Base-by-base conservation (phyloP, 1,140 invertebrate genomes). In the Vanessa tameamea region DNA sequence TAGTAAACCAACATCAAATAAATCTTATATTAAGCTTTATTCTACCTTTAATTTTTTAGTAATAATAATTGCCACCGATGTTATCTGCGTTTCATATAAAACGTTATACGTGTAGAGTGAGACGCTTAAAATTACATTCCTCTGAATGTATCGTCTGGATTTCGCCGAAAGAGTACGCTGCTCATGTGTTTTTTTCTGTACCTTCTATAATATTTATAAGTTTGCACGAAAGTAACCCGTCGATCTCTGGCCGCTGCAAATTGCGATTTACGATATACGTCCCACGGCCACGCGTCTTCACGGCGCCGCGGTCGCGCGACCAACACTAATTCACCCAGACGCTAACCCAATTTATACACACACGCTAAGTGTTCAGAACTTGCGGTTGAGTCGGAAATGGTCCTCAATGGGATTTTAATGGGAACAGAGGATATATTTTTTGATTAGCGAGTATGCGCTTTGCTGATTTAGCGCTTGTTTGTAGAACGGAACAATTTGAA, bases 241-340 rank as follows among this genome's bases (percentile, higher is more conserved):
- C 64, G 50, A 77, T 74, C 23, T 67, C 50, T 74, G 71, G 66
- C 48, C 76, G 64, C 69, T 75, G 57, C 75, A 81, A 78, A 81
- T 77, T 78, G 67, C 72, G 77, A 81, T 81, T 81, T 78, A 78
- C 76, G 78, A 72, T 51, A 47, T 48, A 67, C 64, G 14, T 47
- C 48, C 37, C 67, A 47, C 47, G 51, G n/a, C 64, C 57, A 47
- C 55, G 72, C 77, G 79, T 66, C 79, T 53, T 59, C 53, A 13
- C 69, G 75, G 72, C 78, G 78, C 73, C 76, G 26, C 51, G n/a
- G 64, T 66, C 71, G 72, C 70, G 63, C 47, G 61, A 47, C 64
- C 67, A 43, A 47, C 65, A 16, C 65, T 68, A 64, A 67, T 13
- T 71, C 68, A 68, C 13, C 47, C 48, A 31, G 15, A 16, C 65